Percentiles rank a stretch among this genome's conserved stretches.
Conservation (phyloP, 2,113 vertebrate species). For the Lonchura striata region DNA sequence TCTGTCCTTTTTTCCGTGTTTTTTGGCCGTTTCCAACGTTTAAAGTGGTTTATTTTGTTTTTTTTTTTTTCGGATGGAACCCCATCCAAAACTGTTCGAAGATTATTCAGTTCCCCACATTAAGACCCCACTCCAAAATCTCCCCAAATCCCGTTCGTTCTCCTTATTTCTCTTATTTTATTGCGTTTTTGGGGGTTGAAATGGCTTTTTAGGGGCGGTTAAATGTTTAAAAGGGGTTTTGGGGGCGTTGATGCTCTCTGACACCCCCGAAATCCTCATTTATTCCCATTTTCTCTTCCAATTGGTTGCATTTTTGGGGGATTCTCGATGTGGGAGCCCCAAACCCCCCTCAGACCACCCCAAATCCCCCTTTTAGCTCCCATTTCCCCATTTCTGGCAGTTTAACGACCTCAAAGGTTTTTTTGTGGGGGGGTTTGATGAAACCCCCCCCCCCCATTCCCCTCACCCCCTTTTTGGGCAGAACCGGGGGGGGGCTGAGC, state of each 20-base stretch:
- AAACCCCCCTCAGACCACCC: background rate
- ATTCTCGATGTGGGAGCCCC: background rate
- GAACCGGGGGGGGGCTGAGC: background rate
- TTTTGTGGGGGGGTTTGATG: background rate
- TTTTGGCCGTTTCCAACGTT: no score
- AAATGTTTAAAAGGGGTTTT: background rate
- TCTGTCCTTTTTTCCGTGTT: no score
- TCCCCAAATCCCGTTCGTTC: fast-evolving
- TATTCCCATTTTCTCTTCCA: background rate
- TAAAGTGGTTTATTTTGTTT: background rate
- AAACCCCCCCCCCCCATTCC: no score
- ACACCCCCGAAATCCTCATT: background rate
- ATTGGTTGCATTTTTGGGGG: background rate
- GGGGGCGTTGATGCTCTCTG: no score
- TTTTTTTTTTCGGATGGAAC: no score
- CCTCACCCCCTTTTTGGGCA: background rate
- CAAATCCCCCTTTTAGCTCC: background rate
- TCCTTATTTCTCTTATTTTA: background rate
- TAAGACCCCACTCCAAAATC: no score
- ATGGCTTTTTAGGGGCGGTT: background rate
- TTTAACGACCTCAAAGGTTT: background rate
- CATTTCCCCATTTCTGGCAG: background rate
- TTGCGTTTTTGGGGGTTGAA: background rate
- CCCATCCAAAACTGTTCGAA: fast-evolving
- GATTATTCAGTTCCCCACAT: no score